These are phyloP conservation scores for Thysanoteuthis rhombus DNA, from an alignment of 2,888 invertebrate genomes.

Conservation along the genomic window DNA sequence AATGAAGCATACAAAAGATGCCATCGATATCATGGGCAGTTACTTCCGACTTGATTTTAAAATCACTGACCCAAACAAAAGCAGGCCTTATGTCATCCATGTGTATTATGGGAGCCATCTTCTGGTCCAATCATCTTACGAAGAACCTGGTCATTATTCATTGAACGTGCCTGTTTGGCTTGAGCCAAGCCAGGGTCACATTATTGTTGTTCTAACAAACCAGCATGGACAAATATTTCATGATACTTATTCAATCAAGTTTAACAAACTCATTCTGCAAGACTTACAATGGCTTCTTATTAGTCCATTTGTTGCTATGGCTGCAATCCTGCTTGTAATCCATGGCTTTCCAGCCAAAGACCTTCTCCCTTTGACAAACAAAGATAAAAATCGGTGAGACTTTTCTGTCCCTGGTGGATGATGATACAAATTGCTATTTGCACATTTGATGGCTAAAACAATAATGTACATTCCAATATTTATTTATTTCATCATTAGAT, in stretches of 20 bases:
- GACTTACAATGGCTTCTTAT: conserved; percentile 61
- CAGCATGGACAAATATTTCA: conserved; percentile 50
- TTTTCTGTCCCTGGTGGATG: not conserved
- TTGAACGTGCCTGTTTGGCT: conserved; percentile 46
- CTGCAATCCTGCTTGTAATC: conserved; percentile 54
- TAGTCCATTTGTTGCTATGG: conserved; percentile 60
- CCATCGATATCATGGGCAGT: conserved; percentile 53
- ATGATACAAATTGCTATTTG: not conserved
- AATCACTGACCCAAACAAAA: conserved; percentile 41
- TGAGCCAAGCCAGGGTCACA: conserved; percentile 53
- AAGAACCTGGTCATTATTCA: conserved; percentile 44
- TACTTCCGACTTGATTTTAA: conserved; percentile 49
- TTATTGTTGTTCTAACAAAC: conserved; percentile 53
- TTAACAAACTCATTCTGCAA: conserved; percentile 56
- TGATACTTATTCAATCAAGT: conserved; percentile 51
- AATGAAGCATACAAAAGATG: conserved; percentile 40
- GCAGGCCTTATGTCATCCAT: not conserved
- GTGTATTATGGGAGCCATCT: conserved; percentile 53
- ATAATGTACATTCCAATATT: not conserved
- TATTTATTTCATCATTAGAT: too few relatives aligned
- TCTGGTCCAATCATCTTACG: conserved; percentile 39
- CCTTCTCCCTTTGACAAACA: conserved; percentile 52
- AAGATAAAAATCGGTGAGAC: conserved; percentile 30
- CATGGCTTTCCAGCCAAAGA: conserved; percentile 63
- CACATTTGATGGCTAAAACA: too few relatives aligned